These are phyloP conservation scores for Monodelphis domestica DNA, from an alignment of 2,797 vertebrate genomes.

Conservation along the genomic window DNA sequence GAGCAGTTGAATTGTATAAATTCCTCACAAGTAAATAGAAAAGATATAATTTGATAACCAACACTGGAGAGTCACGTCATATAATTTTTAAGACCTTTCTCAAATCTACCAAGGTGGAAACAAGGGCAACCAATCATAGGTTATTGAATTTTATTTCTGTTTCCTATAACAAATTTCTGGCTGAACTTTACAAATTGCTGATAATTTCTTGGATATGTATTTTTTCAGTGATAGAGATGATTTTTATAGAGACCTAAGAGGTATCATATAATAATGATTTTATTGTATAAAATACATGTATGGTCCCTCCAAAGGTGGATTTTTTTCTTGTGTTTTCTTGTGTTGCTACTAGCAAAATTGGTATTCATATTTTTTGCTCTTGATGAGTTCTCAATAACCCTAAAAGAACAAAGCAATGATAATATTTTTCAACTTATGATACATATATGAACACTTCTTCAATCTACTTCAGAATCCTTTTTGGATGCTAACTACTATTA, in stretches of 20 bases:
- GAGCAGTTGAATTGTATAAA: neutral
- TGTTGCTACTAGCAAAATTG: neutral
- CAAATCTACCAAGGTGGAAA: neutral
- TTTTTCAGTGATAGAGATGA: neutral
- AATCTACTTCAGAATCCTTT: neutral
- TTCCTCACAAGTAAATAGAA: neutral
- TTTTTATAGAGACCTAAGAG: neutral
- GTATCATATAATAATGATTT: neutral
- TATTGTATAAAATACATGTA: neutral
- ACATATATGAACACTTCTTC: neutral
- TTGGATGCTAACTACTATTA: neutral
- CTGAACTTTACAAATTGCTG: neutral
- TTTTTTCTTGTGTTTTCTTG: too few species aligned
- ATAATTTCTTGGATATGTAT: neutral
- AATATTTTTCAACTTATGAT: neutral
- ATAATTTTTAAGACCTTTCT: neutral
- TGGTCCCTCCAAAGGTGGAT: neutral
- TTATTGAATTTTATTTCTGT: neutral
- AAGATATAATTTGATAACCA: neutral
- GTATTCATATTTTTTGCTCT: neutral
- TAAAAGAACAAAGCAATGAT: neutral
- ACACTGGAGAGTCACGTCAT: neutral
- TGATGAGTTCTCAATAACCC: neutral
- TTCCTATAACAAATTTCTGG: neutral
- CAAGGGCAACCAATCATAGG: accelerated